Percentiles rank a stretch among this genome's conserved stretches.
These are phyloP conservation scores for Rhabdophis nuchalis DNA, from an alignment of 2,797 vertebrate genomes.

Conservation along the genomic window DNA sequence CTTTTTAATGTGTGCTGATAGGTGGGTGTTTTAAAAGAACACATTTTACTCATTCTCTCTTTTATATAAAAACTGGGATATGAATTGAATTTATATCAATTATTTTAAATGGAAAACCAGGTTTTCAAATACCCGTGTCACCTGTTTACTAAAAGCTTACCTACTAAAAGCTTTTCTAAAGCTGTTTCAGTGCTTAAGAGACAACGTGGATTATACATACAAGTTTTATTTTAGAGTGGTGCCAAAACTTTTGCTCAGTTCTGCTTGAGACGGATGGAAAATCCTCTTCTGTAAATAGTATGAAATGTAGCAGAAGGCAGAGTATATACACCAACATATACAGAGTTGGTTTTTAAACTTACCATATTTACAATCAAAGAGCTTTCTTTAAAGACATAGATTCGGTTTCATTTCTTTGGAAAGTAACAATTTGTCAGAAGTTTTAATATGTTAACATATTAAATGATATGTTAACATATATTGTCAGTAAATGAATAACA, in stretches of 20 bases:
- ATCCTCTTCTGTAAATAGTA: constrained; percentile 24
- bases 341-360: background rate
- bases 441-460: background rate
- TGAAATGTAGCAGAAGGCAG: constrained; percentile 11
- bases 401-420: background rate
- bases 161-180: constrained; percentile 8
- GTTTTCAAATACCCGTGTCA: background rate
- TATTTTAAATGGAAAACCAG: background rate
- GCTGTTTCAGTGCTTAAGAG: background rate
- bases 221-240: constrained; percentile 11
- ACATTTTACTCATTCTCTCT: background rate
- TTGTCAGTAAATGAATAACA: no score
- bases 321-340: background rate
- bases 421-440: background rate
- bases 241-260: background rate
- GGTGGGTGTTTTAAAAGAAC: background rate
- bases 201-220: background rate
- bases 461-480: no score
- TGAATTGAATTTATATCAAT: background rate
- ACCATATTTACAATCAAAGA: background rate
- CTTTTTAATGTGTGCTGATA: background rate
- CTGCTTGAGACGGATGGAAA: background rate
- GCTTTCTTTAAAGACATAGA: background rate
- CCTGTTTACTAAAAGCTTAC: background rate
- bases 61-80: background rate